phyloP scores from a whole-genome alignment of 2,888 invertebrate genomes.

The Gisinianus flammeolus region DNA sequence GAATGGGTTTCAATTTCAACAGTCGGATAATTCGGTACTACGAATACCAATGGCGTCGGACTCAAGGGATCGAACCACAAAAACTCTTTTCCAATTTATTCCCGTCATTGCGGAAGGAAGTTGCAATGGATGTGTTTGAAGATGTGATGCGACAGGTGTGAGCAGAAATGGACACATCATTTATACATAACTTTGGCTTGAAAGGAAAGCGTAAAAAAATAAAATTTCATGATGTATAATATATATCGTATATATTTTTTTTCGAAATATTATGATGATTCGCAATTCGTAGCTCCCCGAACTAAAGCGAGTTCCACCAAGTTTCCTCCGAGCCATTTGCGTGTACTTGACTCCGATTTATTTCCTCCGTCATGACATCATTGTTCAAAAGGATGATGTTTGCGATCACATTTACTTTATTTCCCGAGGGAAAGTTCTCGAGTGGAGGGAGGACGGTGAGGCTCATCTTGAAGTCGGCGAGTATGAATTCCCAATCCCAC shows the following conservation, averaged over 20 bases:
- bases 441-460: conserved; percentile 30
- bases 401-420: conserved; percentile 46
- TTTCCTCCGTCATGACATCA: conserved; percentile 41
- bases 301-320: conserved; percentile 31
- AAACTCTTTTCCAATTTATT: conserved; percentile 43
- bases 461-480: conserved; percentile 38
- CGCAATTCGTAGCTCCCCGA: conserved; percentile 40
- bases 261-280: too few relatives aligned
- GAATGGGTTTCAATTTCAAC: background rate
- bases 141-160: conserved; percentile 42
- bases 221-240: too few relatives aligned
- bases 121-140: conserved; percentile 42
- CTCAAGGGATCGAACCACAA: conserved; percentile 47
- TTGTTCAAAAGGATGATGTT: conserved; percentile 42
- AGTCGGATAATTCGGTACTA: conserved; percentile 45
- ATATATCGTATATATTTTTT: too few relatives aligned
- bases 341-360: conserved; percentile 41
- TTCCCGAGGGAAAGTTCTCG: conserved; percentile 38
- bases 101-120: conserved; percentile 46
- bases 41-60: conserved; percentile 46
- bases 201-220: too few relatives aligned
- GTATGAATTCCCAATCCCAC: too few relatives aligned
- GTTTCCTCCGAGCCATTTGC: conserved; percentile 41
- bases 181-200: too few relatives aligned
- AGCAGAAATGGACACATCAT: too few relatives aligned